Percentiles rank a stretch among this genome's conserved stretches.
Conservation (phyloP, 2,797 vertebrate genomes). For the Adrianichthys oophorus region DNA sequence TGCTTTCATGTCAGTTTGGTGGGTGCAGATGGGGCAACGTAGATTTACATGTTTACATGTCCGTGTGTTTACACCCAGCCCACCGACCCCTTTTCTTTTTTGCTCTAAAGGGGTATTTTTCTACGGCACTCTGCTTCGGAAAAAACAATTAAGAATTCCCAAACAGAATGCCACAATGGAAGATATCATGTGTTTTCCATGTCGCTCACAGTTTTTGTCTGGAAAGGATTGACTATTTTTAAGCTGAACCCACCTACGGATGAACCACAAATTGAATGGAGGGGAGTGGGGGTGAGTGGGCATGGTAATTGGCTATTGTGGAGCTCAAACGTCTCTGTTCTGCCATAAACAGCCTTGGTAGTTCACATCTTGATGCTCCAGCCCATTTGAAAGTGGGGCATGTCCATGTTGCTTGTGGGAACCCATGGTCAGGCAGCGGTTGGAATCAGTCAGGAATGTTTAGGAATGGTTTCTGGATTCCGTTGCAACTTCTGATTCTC, state of each 20-base stretch:
- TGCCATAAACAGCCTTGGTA: conserved; percentile 71
- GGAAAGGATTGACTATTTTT: conserved; percentile 77
- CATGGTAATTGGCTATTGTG: conserved; percentile 74
- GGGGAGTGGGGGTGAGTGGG: conserved; percentile 59
- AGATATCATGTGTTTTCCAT: conserved; percentile 75
- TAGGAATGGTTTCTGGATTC: conserved; percentile 74
- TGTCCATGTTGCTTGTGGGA: conserved; percentile 74
- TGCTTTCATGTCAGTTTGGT: conserved; percentile 71
- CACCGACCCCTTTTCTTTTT: conserved; percentile 61
- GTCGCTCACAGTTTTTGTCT: conserved; percentile 67
- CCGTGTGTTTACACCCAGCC: conserved; percentile 67
- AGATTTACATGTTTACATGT: conserved; percentile 70
- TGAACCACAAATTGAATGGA: conserved; percentile 69
- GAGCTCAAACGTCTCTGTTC: conserved; percentile 66
- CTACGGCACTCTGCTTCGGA: conserved; percentile 76
- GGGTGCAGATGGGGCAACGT: conserved; percentile 66
- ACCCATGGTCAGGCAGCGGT: conserved; percentile 67
- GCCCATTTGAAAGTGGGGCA: conserved; percentile 64
- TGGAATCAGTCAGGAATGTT: conserved; percentile 77
- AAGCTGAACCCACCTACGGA: conserved; percentile 78
- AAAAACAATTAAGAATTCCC: conserved; percentile 82
- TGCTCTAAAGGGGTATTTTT: conserved; percentile 78
- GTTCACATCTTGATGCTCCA: conserved; percentile 69
- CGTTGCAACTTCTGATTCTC: conserved; percentile 71
- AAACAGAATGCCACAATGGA: conserved; percentile 79